Evolutionary conservation across 2,888 invertebrate species (phyloP).

Genomic region (Diloba caeruleocephala): DNA sequence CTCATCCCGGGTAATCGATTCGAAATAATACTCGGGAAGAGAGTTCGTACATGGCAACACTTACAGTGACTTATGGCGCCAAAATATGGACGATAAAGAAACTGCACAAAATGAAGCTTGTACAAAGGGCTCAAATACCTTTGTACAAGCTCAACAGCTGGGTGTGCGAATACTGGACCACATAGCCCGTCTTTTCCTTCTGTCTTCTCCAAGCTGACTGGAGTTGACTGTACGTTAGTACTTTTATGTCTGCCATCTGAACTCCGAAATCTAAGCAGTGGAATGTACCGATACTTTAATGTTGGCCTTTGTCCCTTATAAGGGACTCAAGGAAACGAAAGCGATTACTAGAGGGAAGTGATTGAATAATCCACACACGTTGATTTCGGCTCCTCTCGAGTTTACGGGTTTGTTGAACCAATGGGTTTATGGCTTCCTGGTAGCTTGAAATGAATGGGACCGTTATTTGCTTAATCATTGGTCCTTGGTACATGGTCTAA

Average conservation of each 20-base stretch:
- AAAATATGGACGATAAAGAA: too few relatives aligned
- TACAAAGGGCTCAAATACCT: too few relatives aligned
- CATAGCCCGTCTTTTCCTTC: too few relatives aligned
- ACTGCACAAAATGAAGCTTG: too few relatives aligned
- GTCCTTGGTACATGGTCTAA: constrained; percentile 2
- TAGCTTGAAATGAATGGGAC: constrained; percentile 37
- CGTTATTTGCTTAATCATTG: constrained; percentile 40
- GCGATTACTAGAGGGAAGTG: constrained; percentile 51
- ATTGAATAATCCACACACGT: constrained; percentile 52
- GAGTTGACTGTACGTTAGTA: too few relatives aligned
- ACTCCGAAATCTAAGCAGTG: constrained; percentile 9
- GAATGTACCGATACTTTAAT: constrained; percentile 37
- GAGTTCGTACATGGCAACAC: too few relatives aligned
- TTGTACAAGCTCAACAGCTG: too few relatives aligned
- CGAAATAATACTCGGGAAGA: too few relatives aligned
- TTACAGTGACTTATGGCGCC: too few relatives aligned
- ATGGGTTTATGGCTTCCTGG: constrained; percentile 55
- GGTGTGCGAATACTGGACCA: too few relatives aligned
- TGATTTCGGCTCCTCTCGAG: constrained; percentile 42
- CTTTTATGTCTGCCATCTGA: not conserved
- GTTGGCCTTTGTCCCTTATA: constrained; percentile 43
- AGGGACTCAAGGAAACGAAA: constrained; percentile 48
- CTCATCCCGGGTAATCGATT: too few relatives aligned
- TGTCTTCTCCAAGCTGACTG: too few relatives aligned
- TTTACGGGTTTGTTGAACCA: constrained; percentile 58